A percentile compares a stretch with the other conserved stretches of the same genome.
Evolutionary conservation across 2,113 vertebrate genomes (phyloP).

Genomic region (Cavia porcellus): DNA sequence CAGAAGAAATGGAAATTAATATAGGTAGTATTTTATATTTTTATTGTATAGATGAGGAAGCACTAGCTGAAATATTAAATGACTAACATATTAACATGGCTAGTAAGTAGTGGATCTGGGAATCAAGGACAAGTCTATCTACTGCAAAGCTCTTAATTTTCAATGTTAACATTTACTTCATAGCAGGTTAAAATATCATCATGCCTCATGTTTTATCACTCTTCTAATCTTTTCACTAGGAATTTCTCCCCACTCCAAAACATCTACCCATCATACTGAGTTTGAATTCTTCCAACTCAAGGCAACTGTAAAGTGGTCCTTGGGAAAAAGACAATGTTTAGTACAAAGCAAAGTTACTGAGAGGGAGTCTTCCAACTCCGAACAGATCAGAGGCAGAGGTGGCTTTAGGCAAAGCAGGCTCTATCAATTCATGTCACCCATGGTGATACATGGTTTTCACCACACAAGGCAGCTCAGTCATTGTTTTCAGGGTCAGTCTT

Average conservation of each 20-base stretch:
- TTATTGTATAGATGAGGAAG: slow-evolving; percentile 36
- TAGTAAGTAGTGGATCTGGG: background rate
- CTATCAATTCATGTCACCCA: background rate
- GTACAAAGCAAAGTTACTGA: background rate
- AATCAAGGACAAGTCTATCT: background rate
- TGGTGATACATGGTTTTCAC: background rate
- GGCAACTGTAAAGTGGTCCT: background rate
- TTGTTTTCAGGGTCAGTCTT: slow-evolving; percentile 16
- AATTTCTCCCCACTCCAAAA: background rate
- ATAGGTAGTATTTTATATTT: background rate
- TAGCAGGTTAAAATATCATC: background rate
- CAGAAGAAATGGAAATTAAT: background rate
- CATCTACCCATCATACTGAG: background rate
- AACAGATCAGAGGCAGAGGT: background rate
- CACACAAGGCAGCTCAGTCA: background rate
- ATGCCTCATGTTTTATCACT: background rate
- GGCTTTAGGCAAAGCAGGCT: background rate
- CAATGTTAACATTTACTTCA: slow-evolving; percentile 16
- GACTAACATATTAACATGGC: background rate
- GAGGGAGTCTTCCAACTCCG: background rate
- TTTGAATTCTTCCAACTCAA: slow-evolving; percentile 34
- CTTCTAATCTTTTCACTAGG: background rate
- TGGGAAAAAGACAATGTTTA: background rate
- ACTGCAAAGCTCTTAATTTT: background rate
- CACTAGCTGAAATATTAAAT: background rate